Base-by-base conservation (phyloP, 2,888 invertebrate genomes). In the Teinopalpus imperialis region DNA sequence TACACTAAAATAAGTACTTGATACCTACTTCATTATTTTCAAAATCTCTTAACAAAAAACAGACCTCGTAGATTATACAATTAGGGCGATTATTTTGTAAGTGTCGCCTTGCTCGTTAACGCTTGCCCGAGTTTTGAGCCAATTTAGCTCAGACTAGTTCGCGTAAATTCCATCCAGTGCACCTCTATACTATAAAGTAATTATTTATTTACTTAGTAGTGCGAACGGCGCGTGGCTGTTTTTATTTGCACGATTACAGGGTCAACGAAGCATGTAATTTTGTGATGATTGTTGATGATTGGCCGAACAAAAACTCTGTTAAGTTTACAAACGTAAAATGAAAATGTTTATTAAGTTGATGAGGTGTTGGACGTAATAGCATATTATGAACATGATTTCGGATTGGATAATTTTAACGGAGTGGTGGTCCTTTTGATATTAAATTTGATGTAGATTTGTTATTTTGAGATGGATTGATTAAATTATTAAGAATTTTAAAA, bases 241-340 rank as follows among this genome's bases (percentile, higher is more conserved):
- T 81, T 79, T 76, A 70, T 68, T 60, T 52, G 50, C 57, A 62
- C 70, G 65, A 74, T 75, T 74, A 67, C 61, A 67, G 70, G 73
- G 78, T 74, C 78, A 78, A 71, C 70, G 63, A 70, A 57, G 66
- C 78, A 69, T 81, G 75, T 77, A 77, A 81, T 79, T 50, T 57
- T 42, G 59, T 55, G 58, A 54, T 69, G 71, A 76, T 74, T 71
- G 63, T 68, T 53, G 51, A 51, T 66, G 67, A 73, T 73, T 76
- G 70, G 67, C 23, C 16, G 13, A 6, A 26, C 20, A 45, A 45
- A 44, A 45, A 40, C 39, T 4, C 12, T 18, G 21, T 16, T 35
- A 18, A 31, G 16, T 16, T 37, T 20, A 14, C 23, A 29, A 30
- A 13, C 8, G 29, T 40, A 14, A 40, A 20, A 9, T 35, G 8